Evolutionary conservation across 2,797 vertebrate species (phyloP).

Genomic region (Lycodopsis pacificus): DNA sequence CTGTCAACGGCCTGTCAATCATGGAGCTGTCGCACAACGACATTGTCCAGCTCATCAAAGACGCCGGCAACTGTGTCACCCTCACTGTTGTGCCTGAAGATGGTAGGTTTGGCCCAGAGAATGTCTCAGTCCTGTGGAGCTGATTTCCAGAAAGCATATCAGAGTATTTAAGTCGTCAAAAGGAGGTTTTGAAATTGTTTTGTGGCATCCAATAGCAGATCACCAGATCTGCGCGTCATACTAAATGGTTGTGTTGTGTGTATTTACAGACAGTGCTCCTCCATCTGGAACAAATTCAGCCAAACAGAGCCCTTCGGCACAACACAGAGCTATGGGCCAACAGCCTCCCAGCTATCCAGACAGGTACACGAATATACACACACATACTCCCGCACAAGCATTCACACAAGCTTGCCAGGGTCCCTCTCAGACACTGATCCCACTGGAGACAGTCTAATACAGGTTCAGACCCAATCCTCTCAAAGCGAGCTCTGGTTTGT

Average conservation of each 20-base stretch:
- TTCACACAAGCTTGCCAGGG: slow-evolving; percentile 7
- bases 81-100: slow-evolving; percentile 96
- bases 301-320: slow-evolving; percentile 92
- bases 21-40: slow-evolving; percentile 94
- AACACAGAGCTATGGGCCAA: slow-evolving; percentile 89
- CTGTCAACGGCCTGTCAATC: slow-evolving; percentile 94
- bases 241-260: slow-evolving; percentile 27
- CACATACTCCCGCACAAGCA: background rate
- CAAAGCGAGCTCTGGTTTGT: slow-evolving; percentile 32
- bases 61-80: slow-evolving; percentile 92
- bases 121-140: background rate
- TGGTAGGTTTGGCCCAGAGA: slow-evolving; percentile 80
- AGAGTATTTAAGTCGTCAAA: background rate
- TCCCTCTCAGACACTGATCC: slow-evolving; percentile 16
- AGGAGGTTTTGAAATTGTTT: background rate
- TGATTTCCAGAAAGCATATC: background rate
- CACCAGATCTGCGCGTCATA: background rate
- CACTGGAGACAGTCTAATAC: slow-evolving; percentile 40
- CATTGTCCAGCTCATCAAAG: slow-evolving; percentile 98
- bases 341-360: slow-evolving; percentile 84
- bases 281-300: slow-evolving; percentile 94
- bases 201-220: background rate
- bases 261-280: slow-evolving; percentile 84
- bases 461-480: slow-evolving; percentile 39
- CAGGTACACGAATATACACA: slow-evolving; percentile 82